A percentile compares a stretch with the other conserved stretches of the same genome.
These are phyloP conservation scores for Ianthella basta DNA, from an alignment of 37 sponge, comb jelly and placozoan species.

Conservation along the genomic window DNA sequence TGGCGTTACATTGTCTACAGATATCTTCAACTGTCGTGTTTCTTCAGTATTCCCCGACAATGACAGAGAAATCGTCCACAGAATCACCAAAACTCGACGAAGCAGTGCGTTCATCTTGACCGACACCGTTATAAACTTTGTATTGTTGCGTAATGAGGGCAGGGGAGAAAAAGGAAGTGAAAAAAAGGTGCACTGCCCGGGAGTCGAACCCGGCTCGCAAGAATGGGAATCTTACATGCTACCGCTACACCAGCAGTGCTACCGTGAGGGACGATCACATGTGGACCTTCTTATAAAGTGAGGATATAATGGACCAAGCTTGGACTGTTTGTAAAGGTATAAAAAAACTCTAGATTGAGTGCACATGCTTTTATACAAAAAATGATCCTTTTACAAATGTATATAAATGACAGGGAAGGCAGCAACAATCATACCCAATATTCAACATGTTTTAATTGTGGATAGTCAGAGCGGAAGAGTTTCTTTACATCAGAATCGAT, in stretches of 20 bases:
- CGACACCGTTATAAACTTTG: too few relatives aligned
- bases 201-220: conserved; percentile 99
- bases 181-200: conserved; percentile 94
- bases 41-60: too few relatives aligned
- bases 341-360: too few relatives aligned
- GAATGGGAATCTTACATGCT: conserved; percentile 99
- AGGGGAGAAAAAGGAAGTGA: conserved; percentile 38
- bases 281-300: too few relatives aligned
- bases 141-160: too few relatives aligned
- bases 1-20: too few relatives aligned
- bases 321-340: too few relatives aligned
- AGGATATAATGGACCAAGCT: background rate
- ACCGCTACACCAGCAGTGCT: conserved; percentile 99
- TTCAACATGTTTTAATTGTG: conserved; percentile 25
- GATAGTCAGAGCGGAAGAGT: conserved; percentile 26
- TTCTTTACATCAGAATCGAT: conserved; percentile 14
- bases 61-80: too few relatives aligned
- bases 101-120: too few relatives aligned
- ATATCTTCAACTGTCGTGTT: too few relatives aligned
- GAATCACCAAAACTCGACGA: too few relatives aligned
- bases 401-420: background rate
- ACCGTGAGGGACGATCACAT: background rate
- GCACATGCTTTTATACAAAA: background rate
- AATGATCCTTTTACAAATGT: background rate
- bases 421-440: conserved; percentile 17